Conservation (phyloP, 2,888 invertebrate species). For the Cotesia congregata region DNA sequence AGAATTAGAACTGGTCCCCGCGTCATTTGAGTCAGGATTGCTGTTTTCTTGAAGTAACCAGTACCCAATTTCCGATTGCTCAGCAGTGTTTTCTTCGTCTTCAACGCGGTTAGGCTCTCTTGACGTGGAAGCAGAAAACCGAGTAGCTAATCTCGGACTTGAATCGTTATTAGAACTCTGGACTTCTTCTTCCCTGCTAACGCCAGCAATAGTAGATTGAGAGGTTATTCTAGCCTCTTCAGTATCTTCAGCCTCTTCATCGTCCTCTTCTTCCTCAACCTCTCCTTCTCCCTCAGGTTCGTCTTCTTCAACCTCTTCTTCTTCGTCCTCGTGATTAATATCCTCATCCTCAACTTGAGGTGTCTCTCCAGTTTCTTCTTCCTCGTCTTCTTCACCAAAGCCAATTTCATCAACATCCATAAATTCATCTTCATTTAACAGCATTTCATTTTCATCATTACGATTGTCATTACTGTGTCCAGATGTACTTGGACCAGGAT, state of each 20-base stretch:
- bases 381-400: constrained; percentile 22
- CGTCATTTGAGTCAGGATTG: constrained; percentile 59
- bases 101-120: constrained; percentile 4
- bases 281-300: constrained; percentile 1
- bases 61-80: constrained; percentile 64
- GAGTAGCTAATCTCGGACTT: constrained; percentile 1
- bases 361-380: background rate
- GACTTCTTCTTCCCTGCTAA: constrained; percentile 6
- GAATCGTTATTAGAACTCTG: background rate
- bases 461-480: background rate
- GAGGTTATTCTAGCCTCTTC: background rate
- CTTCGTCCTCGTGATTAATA: background rate
- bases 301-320: constrained; percentile 11
- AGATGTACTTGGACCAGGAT: background rate
- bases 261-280: constrained; percentile 8
- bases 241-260: background rate
- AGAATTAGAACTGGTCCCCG: constrained; percentile 45
- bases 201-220: background rate
- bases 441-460: constrained; percentile 4
- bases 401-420: background rate
- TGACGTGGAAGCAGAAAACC: background rate
- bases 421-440: background rate
- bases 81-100: constrained; percentile 50
- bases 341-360: background rate
- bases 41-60: constrained; percentile 65